Conservation (phyloP, 1,140 invertebrate species). For the Latrodectus geometricus region DNA sequence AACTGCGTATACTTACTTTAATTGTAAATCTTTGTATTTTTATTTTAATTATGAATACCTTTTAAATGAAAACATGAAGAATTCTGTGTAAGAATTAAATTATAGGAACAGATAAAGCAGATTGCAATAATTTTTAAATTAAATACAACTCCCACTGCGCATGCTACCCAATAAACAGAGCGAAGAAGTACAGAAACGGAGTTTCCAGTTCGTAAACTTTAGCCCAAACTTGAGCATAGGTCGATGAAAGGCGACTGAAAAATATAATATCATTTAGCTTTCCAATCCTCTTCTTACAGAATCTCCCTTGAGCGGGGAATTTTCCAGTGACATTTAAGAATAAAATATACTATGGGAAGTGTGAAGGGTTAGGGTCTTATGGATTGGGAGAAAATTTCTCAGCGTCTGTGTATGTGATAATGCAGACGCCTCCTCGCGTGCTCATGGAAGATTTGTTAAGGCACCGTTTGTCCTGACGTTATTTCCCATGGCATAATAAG, state of each 20-base stretch:
- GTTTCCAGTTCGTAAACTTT: slow-evolving; percentile 17
- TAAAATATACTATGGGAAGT: slow-evolving; percentile 22
- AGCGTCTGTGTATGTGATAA: not conserved
- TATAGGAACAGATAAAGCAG: too few species aligned
- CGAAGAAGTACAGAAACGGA: not conserved
- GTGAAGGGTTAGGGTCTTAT: slow-evolving; percentile 32
- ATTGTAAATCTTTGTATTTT: too few species aligned
- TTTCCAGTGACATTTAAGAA: slow-evolving; percentile 35
- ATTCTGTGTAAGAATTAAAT: too few species aligned
- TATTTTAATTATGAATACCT: too few species aligned
- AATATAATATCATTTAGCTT: slow-evolving; percentile 46
- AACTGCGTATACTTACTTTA: too few species aligned
- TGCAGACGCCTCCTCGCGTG: slow-evolving; percentile 24
- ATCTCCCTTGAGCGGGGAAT: not conserved
- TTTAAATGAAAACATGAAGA: too few species aligned
- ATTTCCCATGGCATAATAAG: slow-evolving; percentile 39
- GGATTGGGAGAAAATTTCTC: slow-evolving; percentile 11
- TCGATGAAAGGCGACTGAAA: not conserved
- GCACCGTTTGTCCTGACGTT: slow-evolving; percentile 37
- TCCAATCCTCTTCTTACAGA: slow-evolving; percentile 8
- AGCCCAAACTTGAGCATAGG: not conserved
- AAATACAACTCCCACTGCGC: too few species aligned
- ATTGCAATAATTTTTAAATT: too few species aligned
- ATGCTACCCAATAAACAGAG: too few species aligned
- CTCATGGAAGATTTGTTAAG: slow-evolving; percentile 24